A percentile compares a stretch with the other conserved stretches of the same genome.
These are phyloP conservation scores for Sander lucioperca DNA, from an alignment of 2,113 vertebrate species.

Conservation along the genomic window DNA sequence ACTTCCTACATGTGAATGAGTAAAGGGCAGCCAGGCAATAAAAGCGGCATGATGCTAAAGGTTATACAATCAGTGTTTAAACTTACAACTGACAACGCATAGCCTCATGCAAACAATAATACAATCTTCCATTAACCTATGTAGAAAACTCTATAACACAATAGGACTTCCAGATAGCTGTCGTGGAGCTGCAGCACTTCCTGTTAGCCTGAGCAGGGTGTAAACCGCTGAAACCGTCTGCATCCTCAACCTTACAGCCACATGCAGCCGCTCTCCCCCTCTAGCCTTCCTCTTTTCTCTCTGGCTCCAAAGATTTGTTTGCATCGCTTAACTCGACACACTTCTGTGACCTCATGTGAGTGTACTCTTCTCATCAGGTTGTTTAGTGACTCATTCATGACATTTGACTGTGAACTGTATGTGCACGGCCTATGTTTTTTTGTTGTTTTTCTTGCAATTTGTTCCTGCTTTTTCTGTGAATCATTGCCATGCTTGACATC, in stretches of 20 bases:
- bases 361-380: constrained; percentile 56
- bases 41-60: constrained; percentile 14
- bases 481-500: constrained; percentile 34
- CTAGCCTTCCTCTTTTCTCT: constrained; percentile 56
- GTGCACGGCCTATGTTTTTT: constrained; percentile 23
- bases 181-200: constrained; percentile 57
- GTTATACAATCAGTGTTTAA: constrained; percentile 38
- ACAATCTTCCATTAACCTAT: constrained; percentile 30
- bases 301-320: constrained; percentile 32
- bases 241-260: constrained; percentile 64
- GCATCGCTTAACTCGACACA: constrained; percentile 33
- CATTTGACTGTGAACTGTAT: constrained; percentile 67
- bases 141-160: constrained; percentile 9
- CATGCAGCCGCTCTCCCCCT: constrained; percentile 29
- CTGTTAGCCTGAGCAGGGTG: constrained; percentile 62
- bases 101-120: constrained; percentile 27
- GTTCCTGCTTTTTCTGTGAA: constrained; percentile 56
- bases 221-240: constrained; percentile 63
- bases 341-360: constrained; percentile 40
- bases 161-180: constrained; percentile 37
- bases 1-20: constrained; percentile 5
- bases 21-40: constrained; percentile 48
- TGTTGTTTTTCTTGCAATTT: constrained; percentile 35
- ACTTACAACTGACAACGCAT: constrained; percentile 47
- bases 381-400: constrained; percentile 72